Base-by-base conservation (phyloP, 92 coral and sea anemone genomes). In the Metridium senile region DNA sequence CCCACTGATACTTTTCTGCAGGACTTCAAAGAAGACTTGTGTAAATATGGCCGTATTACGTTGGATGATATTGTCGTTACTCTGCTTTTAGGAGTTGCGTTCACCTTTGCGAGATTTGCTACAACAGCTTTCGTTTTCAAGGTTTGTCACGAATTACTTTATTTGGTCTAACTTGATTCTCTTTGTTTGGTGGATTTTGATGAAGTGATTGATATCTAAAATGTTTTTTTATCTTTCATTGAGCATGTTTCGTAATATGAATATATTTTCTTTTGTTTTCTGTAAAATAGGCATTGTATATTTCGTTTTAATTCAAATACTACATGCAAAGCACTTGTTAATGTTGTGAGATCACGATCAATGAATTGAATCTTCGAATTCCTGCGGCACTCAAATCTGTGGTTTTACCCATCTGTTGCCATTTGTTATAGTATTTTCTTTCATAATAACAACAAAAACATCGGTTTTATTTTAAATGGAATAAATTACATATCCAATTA, bases 21-120 rank as follows among this genome's bases (percentile, higher is more conserved):
- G 21, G 97, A 92, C 54, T 96, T 96, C 76, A 66, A 85, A 29
- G 33, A 32, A 21, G 94, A 96, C 30, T 23, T 93, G 46, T 77
- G 57, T 34, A 34, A 27, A 33, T 83, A 85, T 74, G 91, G 99
- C 26, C 81, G 79, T 17, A 85, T 96, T 45, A 75, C 86, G 2
- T 32, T 33, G 26, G 35, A 83, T n/a, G 99, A 96, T 63, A 58
- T 92, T 26, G 30, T 53, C 6, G 33, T 86, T 31, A 83, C 82
- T 51, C 21, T 89, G 26, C 0, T 77, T 27, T 74, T 96, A 10
- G 99, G 93, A 20, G 78, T 96, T 49, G 57, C 82, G 46, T 89
- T 96, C 74, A 96, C 99, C 23, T 21, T 92, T 35, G 72, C 85
- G 49, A 88, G 99, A 59, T 87, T 84, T 56, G 82, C 75, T 10